Base-by-base conservation (phyloP, 1,140 invertebrate genomes). In the Drosophila grimshawi region DNA sequence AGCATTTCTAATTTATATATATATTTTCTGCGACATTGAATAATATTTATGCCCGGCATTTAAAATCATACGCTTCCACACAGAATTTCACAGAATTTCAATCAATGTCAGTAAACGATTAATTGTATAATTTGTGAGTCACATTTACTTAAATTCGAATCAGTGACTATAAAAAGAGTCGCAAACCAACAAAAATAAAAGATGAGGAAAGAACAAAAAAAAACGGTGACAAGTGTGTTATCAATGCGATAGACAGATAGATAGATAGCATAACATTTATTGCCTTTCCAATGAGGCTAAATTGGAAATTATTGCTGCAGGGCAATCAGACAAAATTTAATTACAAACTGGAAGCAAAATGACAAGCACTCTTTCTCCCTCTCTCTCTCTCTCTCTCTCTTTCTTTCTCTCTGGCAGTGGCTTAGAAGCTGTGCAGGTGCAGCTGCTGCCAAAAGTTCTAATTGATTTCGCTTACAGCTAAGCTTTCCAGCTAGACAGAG, bases 371-470 rank as follows among this genome's bases (percentile, higher is more conserved):
- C 11, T 30, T 27, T 45, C n/a, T 41, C 19, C 10, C 10, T 37
- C 3, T n/a, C 37, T 66, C 8, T 41, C 43, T 30, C 29, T 43
- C 37, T 4, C 55, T 45, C 37, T 46, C 30, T 7, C 51, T 35
- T 4, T 29, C 8, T 6, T 35, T n/a, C 27, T n/a, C 43, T 46
- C 29, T 11, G 2, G 7, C 10, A 49, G 64, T 65, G 35, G 61
- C 53, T 52, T 33, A 43, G 10, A 43, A 35, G 65, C 32, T 41
- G 39, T 69, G 71, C 76, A 88, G 65, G 59, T 65, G 53, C 80
- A 88, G 76, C 46, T 64, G 80, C 80, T 79, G 76, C 80, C 80
- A 83, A 86, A 86, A 86, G 76, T 86, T 86, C 83, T 88, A 88
- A 86, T 86, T 86, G 83, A 86, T 86, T 88, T 88, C 72, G 82